Conservation (phyloP, 2,113 vertebrate species). For the Lynx canadensis region DNA sequence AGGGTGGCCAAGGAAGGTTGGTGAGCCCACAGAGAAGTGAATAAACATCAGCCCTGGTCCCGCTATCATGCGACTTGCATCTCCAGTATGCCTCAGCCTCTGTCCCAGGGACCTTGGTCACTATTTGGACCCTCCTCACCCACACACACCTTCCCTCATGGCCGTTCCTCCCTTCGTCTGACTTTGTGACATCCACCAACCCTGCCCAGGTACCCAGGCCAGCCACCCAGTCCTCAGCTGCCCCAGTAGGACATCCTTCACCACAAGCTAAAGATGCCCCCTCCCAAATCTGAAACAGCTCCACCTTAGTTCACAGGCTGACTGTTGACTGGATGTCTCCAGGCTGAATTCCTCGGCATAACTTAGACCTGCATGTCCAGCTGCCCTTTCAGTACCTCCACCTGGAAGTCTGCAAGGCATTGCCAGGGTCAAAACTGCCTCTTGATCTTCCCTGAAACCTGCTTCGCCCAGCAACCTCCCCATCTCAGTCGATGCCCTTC, state of each 20-base stretch:
- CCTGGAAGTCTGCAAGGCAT: not conserved
- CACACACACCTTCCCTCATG: not conserved
- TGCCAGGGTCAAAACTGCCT: not conserved
- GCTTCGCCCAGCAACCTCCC: not conserved
- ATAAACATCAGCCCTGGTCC: not conserved
- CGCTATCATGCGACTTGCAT: not conserved
- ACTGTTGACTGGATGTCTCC: not conserved
- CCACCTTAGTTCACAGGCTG: not conserved
- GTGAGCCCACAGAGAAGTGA: not conserved
- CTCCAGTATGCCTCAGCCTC: not conserved
- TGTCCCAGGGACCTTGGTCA: not conserved
- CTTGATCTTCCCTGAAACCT: not conserved
- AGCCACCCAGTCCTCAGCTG: not conserved
- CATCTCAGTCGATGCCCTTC: not conserved
- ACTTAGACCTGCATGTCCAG: not conserved
- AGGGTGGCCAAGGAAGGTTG: not conserved
- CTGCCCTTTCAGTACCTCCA: not conserved
- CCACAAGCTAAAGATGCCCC: not conserved
- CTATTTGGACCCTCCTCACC: not conserved
- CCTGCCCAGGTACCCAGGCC: not conserved
- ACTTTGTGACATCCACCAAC: not conserved
- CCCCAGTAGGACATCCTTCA: not conserved
- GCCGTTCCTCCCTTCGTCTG: not conserved
- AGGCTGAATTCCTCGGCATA: not conserved
- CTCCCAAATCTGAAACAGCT: not conserved